Conservation (phyloP, 2,888 invertebrate genomes). For the Tetragonisca angustula region DNA sequence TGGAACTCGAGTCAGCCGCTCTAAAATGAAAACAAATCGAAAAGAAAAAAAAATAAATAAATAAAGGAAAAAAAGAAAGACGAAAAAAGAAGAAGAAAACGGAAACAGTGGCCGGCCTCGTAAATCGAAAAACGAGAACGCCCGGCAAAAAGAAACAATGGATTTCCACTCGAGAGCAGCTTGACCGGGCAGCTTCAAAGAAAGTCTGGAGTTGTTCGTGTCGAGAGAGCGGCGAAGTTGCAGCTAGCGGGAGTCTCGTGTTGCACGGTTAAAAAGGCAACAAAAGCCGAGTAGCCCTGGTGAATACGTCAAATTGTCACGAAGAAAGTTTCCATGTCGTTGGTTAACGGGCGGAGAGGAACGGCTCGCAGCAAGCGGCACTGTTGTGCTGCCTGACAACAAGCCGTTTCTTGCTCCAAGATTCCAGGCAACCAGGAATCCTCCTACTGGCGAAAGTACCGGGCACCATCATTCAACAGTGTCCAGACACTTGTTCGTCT, state of each 20-base stretch:
- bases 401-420: slow-evolving; percentile 8
- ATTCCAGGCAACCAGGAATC: slow-evolving; percentile 38
- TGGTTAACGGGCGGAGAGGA: slow-evolving; percentile 24
- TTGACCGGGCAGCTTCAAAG: slow-evolving; percentile 17
- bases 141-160: slow-evolving; percentile 36
- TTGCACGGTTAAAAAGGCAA: slow-evolving; percentile 41
- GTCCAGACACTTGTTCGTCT: not conserved
- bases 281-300: slow-evolving; percentile 38
- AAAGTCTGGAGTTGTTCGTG: slow-evolving; percentile 5
- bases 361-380: not conserved
- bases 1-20: not conserved
- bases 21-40: not conserved
- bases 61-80: not conserved
- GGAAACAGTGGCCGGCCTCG: too few species aligned
- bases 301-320: slow-evolving; percentile 56
- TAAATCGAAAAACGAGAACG: slow-evolving; percentile 23
- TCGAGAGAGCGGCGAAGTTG: not conserved
- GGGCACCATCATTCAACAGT: not conserved
- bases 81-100: not conserved
- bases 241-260: slow-evolving; percentile 28
- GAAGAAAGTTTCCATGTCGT: slow-evolving; percentile 42
- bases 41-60: not conserved
- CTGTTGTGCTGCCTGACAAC: not conserved
- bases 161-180: slow-evolving; percentile 36
- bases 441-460: not conserved